Percentiles rank a stretch among this genome's conserved stretches.
These are phyloP conservation scores for Lepidostoma basale DNA, from an alignment of 1,140 invertebrate genomes.

Conservation along the genomic window DNA sequence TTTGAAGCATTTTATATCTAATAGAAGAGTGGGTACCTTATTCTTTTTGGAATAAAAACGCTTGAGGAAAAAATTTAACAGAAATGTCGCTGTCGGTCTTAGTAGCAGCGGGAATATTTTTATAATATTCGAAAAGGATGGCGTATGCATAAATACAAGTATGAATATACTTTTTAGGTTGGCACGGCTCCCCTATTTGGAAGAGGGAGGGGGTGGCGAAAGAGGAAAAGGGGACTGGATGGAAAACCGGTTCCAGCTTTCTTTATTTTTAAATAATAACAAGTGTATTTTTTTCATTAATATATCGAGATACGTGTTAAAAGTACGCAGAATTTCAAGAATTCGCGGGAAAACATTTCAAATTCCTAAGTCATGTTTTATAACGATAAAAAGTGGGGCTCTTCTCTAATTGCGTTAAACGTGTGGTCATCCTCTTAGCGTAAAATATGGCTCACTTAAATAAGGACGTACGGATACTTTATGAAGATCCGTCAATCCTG, in stretches of 20 bases:
- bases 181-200: background rate
- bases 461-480: conserved; percentile 5
- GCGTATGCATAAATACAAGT: conserved; percentile 39
- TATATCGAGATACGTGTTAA: too few relatives aligned
- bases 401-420: background rate
- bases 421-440: conserved; percentile 13
- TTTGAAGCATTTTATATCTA: background rate
- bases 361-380: too few relatives aligned
- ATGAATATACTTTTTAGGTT: conserved; percentile 35
- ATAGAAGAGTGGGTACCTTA: too few relatives aligned
- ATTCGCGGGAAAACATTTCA: too few relatives aligned
- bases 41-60: background rate
- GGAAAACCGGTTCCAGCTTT: too few relatives aligned
- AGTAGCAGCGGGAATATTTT: background rate
- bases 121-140: conserved; percentile 34
- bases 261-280: too few relatives aligned
- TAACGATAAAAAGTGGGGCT: too few relatives aligned
- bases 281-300: too few relatives aligned
- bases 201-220: too few relatives aligned
- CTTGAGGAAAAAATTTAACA: background rate
- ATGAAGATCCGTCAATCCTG: conserved; percentile 15
- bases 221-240: too few relatives aligned
- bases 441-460: conserved; percentile 24
- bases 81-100: conserved; percentile 13
- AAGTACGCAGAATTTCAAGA: too few relatives aligned